Percentiles rank a stretch among this genome's conserved stretches.
Evolutionary conservation across 2,113 vertebrate species (phyloP).

Genomic region (Ptyas mucosa): DNA sequence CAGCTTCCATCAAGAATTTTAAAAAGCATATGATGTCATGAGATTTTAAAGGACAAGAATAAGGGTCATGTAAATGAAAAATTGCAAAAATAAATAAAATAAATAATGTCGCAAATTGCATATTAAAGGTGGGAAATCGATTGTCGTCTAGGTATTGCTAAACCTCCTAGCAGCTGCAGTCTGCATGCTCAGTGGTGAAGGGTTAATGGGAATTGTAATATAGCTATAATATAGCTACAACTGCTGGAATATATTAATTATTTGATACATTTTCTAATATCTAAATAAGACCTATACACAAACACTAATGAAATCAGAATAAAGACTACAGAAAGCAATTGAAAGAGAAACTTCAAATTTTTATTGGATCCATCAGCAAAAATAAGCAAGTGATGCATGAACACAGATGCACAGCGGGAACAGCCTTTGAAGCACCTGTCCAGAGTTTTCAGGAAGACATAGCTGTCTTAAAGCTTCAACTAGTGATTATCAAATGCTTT

Average conservation of each 20-base stretch:
- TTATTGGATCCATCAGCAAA: background rate
- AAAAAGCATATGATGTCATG: conserved; percentile 64
- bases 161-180: background rate
- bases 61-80: conserved; percentile 73
- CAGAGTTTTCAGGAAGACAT: background rate
- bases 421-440: background rate
- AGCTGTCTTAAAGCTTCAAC: background rate
- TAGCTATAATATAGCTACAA: background rate
- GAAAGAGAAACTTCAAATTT: background rate
- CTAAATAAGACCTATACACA: conserved; percentile 48
- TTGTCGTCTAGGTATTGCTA: background rate
- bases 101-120: conserved; percentile 59
- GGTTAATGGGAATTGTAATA: background rate
- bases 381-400: background rate
- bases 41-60: conserved; percentile 73
- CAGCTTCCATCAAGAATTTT: conserved; percentile 66
- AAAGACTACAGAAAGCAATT: conserved; percentile 5
- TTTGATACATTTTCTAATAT: background rate
- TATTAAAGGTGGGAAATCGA: conserved; percentile 47
- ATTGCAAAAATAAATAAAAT: conserved; percentile 60
- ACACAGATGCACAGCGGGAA: background rate
- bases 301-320: conserved; percentile 39
- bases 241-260: background rate
- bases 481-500: background rate
- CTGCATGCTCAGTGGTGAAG: background rate